Evolutionary conservation across 2,797 vertebrate genomes (phyloP), one percentile per base, ranked within the genome.

Genomic region (Hyperoplus immaculatus): DNA sequence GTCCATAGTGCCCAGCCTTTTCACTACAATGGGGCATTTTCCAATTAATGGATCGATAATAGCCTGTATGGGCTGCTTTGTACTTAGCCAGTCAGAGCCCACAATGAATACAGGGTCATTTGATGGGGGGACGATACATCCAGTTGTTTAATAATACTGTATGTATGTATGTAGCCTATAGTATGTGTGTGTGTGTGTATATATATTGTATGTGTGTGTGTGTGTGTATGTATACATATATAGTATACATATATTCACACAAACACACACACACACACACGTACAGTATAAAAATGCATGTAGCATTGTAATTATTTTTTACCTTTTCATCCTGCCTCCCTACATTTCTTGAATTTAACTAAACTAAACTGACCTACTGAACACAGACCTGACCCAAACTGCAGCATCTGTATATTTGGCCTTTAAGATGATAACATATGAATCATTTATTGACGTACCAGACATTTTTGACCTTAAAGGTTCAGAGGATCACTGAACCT

Each of bases 1-100:
- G 91, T 95, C 94, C 95, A 95, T 96, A 92, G 88, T 93, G 86
- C 67, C 82, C 83, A 84, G 87, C 67, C 88, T 94, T 95, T 94
- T 96, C 95, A 96, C 96, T 96, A 96, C 94, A 86, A 88, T 81
- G 92, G 94, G 83, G 82, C 91, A 74, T 86, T 96, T 96, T 96
- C 93, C 93, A 96, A 95, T 97, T 96, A 97, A 96, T 94, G 90
- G 92, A 93, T 93, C 92, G 89, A 92, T 86, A 89, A 80, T 70
- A 91, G 93, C 91, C 94, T 95, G 95, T 94, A 94, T 90, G 93
- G 94, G 93, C 92, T 89, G 91, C 90, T 93, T 94, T 93, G 91
- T 92, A 92, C 94, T 93, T 95, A 93, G 82, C 72, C 74, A 83
- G 85, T 86, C 86, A 82, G 74, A 76, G 78, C 68, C 81, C 71